Base-by-base conservation (phyloP, 2,888 invertebrate genomes). In the Meiosimyza decipiens region DNA sequence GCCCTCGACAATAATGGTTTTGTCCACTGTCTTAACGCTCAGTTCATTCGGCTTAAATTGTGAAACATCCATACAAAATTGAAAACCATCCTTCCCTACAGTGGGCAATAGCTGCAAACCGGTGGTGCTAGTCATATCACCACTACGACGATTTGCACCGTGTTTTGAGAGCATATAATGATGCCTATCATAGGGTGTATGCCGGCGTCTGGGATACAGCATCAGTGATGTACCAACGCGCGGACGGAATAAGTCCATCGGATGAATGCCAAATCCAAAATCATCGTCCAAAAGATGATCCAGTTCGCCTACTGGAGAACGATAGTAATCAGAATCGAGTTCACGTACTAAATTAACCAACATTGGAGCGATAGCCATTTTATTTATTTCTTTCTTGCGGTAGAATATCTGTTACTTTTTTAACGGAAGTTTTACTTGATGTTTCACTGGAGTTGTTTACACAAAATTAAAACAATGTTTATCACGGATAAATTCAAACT, bases 11-110 rank as follows among this genome's bases (percentile, higher is more conserved):
- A 91, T 89, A 12, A 95, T 90, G 52, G 89, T 89, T 75, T 91
- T 91, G n/a, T 93, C 94, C 0, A 92, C 89, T 0, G 93, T 93
- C 83, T 93, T 94, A 51, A 95, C 94, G 3, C 90, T 89, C 62
- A 95, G 91, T 84, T 95, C 94, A 22, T 92, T 91, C 0, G 95
- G 94, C 18, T 89, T 88, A 81, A 94, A 95, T 79, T 94, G 92
- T 80, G 92, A 91, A 0, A 95, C 93, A 82, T 95, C 94, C 79
- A 94, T 87, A 79, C 90, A 90, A 12, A 92, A 91, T 82, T 92
- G 91, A 76, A 92, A 92, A 74, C 92, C 91, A 0, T 93, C 93
- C 84, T 94, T 94, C 18, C 69, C 62, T 40, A 95, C 94, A 3
- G 90, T 89, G 0, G 95, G 94, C n/a, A 89, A 88, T 81, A 94